phyloP scores from a whole-genome alignment of 2,888 invertebrate species.

The Patella caerulea region DNA sequence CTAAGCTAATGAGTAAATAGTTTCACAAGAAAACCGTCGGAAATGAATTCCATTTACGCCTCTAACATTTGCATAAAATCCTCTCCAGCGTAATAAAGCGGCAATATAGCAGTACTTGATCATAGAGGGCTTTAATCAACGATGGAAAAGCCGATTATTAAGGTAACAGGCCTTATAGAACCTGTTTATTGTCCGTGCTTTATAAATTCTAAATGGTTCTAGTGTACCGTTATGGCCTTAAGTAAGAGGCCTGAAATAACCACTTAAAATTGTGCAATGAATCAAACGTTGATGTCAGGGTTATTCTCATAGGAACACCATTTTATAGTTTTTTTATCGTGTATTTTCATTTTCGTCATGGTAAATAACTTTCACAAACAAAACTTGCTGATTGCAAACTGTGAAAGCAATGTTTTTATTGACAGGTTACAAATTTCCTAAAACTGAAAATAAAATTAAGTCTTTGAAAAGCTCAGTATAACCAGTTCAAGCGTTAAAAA shows the following conservation, averaged over 20 bases:
- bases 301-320: too few relatives aligned
- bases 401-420: too few relatives aligned
- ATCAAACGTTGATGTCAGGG: not conserved
- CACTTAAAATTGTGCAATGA: conserved; percentile 8
- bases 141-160: not conserved
- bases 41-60: conserved; percentile 34
- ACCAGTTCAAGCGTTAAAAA: too few relatives aligned
- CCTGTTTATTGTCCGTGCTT: not conserved
- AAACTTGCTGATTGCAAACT: too few relatives aligned
- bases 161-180: conserved; percentile 2
- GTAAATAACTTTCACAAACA: too few relatives aligned
- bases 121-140: conserved; percentile 8
- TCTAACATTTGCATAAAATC: conserved; percentile 33
- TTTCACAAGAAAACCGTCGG: conserved; percentile 29
- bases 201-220: conserved; percentile 10
- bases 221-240: conserved; percentile 5
- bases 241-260: not conserved
- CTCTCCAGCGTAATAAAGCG: conserved; percentile 34
- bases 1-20: conserved; percentile 31
- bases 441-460: too few relatives aligned
- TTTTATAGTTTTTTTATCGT: too few relatives aligned
- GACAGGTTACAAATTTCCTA: too few relatives aligned
- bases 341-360: too few relatives aligned
- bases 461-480: too few relatives aligned
- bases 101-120: conserved; percentile 33